phyloP scores from a whole-genome alignment of 2,113 vertebrate genomes.

The Malurus cyaneus region DNA sequence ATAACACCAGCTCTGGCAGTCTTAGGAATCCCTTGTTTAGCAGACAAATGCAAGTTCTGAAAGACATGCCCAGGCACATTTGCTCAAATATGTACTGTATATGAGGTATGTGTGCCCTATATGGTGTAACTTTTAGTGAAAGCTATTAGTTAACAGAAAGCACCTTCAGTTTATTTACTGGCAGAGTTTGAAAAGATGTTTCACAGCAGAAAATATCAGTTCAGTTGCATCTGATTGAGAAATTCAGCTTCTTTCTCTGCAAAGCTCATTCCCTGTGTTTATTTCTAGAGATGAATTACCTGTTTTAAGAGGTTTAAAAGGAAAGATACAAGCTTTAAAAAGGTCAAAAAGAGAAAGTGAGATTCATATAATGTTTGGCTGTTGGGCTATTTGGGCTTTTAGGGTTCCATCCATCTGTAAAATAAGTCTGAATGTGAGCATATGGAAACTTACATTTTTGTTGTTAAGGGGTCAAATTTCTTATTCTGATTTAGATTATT shows the following conservation, averaged over 20 bases:
- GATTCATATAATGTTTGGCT: background rate
- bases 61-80: background rate
- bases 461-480: background rate
- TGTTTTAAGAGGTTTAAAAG: background rate
- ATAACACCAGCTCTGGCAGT: background rate
- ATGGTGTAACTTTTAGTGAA: background rate
- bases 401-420: background rate
- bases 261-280: background rate
- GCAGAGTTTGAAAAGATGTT: background rate
- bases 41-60: background rate
- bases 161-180: background rate
- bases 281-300: background rate
- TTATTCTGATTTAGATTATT: background rate
- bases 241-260: background rate
- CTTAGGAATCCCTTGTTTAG: background rate
- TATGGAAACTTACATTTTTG: background rate
- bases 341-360: background rate
- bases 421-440: background rate
- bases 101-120: background rate
- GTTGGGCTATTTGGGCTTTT: background rate
- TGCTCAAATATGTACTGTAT: background rate
- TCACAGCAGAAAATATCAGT: background rate
- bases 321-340: background rate
- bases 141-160: background rate
- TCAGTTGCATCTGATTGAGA: background rate